A percentile compares a stretch with the other conserved stretches of the same genome.
Conservation (phyloP, 2,113 vertebrate species). For the Melanostigma gelatinosum region DNA sequence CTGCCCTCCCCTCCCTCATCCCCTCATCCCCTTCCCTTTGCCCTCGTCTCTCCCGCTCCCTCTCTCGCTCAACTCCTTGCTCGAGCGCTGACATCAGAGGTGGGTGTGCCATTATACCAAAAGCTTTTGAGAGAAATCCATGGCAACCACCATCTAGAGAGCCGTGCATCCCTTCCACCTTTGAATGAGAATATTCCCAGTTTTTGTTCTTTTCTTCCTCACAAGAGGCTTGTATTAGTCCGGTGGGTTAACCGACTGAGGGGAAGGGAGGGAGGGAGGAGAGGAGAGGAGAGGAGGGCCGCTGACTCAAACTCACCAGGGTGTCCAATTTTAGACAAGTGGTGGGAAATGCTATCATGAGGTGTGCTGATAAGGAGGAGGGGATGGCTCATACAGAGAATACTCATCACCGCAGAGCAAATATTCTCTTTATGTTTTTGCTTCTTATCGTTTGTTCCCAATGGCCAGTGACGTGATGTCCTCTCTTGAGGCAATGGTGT, state of each 20-base stretch:
- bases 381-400: conserved; percentile 24
- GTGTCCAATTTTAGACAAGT: conserved; percentile 71
- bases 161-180: conserved; percentile 54
- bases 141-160: conserved; percentile 80
- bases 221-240: conserved; percentile 60
- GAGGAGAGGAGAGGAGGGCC: not conserved
- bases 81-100: conserved; percentile 83
- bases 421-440: not conserved
- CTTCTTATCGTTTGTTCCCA: not conserved
- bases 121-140: conserved; percentile 85
- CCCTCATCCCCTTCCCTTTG: conserved; percentile 32
- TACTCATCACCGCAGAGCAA: not conserved
- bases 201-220: conserved; percentile 48
- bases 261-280: not conserved
- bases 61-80: conserved; percentile 38
- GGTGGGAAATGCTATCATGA: conserved; percentile 60
- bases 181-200: conserved; percentile 67
- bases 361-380: conserved; percentile 56
- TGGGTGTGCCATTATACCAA: conserved; percentile 81
- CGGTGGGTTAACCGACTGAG: conserved; percentile 25
- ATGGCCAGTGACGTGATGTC: not conserved
- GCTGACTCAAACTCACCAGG: conserved; percentile 47
- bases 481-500: not conserved
- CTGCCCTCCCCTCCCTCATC: conserved; percentile 44
- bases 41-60: conserved; percentile 41